Evolutionary conservation across 2,113 vertebrate species (phyloP), one percentile per base, ranked within the genome.

Genomic region (Pardalotus punctatus): DNA sequence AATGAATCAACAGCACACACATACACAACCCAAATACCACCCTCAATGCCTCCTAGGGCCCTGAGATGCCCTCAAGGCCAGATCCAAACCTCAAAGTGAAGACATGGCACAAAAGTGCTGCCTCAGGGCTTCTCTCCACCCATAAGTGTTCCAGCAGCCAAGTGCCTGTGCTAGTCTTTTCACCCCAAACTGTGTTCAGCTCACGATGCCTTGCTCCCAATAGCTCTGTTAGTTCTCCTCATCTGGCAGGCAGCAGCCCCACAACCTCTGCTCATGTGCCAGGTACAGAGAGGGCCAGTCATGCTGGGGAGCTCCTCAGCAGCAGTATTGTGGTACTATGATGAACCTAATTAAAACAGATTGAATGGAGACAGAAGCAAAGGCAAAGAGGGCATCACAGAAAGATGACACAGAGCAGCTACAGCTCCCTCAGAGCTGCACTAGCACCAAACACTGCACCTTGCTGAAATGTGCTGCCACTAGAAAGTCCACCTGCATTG

Each of bases 71-170:
- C 43, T 31, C n/a, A 65, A 90, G 58, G 42, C 31, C 45, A 70
- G 50, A 86, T 38, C 14, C 83, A 61, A 95, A 80, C 50, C 62
- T 80, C 45, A 42, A 57, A 70, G 67, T 16, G 54, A 91, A 83
- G 56, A 57, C 23, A 27, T 6, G 28, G 51, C 51, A 64, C 29
- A 35, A 23, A 87, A 74, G 58, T 38, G 36, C 24, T 65, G 93
- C 82, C 58, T 77, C 47, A 33, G 80, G 86, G 76, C 67, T 73
- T 67, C 36, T 51, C 58, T 88, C 67, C 64, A 40, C 40, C 67
- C 67, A 47, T 14, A 6, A 64, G 40, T 31, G 25, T 12, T 29
- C 27, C 0, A 1, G 79, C 53, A 76, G 57, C 38, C 0, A 0
- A 38, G 25, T 47, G 43, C 42, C 73, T 62, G 38, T 47, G 31